Base-by-base conservation (phyloP, 1,140 invertebrate genomes). In the Drosophila persimilis region DNA sequence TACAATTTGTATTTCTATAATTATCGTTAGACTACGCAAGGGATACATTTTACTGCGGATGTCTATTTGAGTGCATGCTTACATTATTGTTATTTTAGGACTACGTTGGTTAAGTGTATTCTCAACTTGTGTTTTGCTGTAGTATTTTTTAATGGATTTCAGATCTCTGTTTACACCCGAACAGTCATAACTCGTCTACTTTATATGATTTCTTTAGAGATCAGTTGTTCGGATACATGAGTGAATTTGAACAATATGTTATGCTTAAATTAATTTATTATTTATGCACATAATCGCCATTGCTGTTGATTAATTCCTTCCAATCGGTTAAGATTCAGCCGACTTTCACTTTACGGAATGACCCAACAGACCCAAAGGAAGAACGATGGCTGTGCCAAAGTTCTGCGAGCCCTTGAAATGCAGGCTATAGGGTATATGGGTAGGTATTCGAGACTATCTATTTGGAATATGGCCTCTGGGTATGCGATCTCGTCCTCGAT, bases 321-420 rank as follows among this genome's bases (percentile, higher is more conserved):
- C 13, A 43, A 22, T 45, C 20, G 54, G 17, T 44, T 45, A 6
- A 17, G 8, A n/a, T 47, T 70, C 48, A 91, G 74, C 91, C 90
- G 13, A 91, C 74, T 64, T 80, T 73, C 50, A 91, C 41, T 73
- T 90, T 90, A 5, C 93, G 92, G 80, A 94, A 94, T 15, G 93
- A 94, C 3, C 94, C 94, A 58, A 93, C 92, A 3, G 93, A 83
- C 4, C 93, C 94, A 77, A 94, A 94, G 15, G 93, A 93, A 26
- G 93, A 83, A 39, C 92, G 90, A 45, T 92, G 91, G 5, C 91
- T 70, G n/a, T 91, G 45, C 13, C 17, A 71, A 92, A 93, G 61
- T 92, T 89, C 31, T 92, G 92, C 13, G 93, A 92, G 22, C 92
- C 92, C 22, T 92, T 52, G 63, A 93, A 93, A 81, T 92, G 93